Percentiles rank a stretch among this genome's conserved stretches.
These are phyloP conservation scores for Dioctria rufipes DNA, from an alignment of 2,888 invertebrate genomes.

Conservation along the genomic window DNA sequence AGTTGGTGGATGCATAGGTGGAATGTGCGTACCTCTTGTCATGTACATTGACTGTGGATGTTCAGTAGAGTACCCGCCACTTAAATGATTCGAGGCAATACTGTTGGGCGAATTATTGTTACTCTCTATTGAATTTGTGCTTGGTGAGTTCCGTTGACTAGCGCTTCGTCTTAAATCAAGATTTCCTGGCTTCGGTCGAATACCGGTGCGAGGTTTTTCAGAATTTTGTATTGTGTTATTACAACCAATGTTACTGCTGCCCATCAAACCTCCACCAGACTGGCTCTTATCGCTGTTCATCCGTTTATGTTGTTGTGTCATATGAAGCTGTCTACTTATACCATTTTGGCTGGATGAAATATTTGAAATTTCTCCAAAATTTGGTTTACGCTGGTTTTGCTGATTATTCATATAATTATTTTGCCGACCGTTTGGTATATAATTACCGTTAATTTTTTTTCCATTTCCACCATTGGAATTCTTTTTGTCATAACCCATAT, in stretches of 20 bases:
- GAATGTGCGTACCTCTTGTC: conserved; percentile 69
- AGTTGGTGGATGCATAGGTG: conserved; percentile 65
- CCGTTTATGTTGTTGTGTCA: conserved; percentile 19
- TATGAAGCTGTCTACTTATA: conserved; percentile 36
- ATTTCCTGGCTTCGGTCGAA: conserved; percentile 66
- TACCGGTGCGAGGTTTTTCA: conserved; percentile 59
- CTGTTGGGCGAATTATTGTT: conserved; percentile 71
- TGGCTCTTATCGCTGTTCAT: conserved; percentile 14
- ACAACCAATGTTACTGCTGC: conserved; percentile 57
- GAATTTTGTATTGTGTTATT: conserved; percentile 59
- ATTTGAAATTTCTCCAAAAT: conserved; percentile 16
- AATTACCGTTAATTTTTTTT: conserved; percentile 59
- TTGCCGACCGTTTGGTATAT: conserved; percentile 25
- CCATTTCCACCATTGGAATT: conserved; percentile 33
- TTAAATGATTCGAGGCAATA: conserved; percentile 64
- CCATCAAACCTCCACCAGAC: conserved; percentile 8
- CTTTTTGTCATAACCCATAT: conserved; percentile 48
- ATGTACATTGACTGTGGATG: conserved; percentile 66
- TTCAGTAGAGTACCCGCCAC: conserved; percentile 59
- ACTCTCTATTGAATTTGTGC: conserved; percentile 70
- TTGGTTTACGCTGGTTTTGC: conserved; percentile 39
- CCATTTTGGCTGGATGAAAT: conserved; percentile 13
- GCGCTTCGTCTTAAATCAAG: conserved; percentile 67
- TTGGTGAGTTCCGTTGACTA: conserved; percentile 71
- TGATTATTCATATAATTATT: conserved; percentile 40